phyloP scores from a whole-genome alignment of 2,888 invertebrate species.

The Hydrotaea cyrtoneurina region DNA sequence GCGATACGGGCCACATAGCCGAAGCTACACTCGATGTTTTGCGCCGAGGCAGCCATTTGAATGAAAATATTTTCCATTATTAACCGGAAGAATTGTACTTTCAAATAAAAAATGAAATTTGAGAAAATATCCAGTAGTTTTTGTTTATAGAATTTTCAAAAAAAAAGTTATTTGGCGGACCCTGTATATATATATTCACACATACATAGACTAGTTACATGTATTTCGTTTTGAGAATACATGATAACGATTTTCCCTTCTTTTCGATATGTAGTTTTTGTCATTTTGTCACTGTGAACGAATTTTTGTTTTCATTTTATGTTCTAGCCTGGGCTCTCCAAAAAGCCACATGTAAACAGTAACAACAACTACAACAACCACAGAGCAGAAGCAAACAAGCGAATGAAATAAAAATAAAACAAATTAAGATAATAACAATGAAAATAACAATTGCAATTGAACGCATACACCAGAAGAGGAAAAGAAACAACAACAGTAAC shows the following conservation, averaged over 20 bases:
- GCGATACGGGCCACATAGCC: no score
- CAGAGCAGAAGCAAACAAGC: conserved; percentile 2
- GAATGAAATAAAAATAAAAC: conserved; percentile 60
- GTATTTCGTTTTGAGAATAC: background rate
- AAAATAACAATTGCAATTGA: conserved; percentile 64
- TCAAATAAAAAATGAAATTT: no score
- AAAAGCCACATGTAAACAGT: conserved; percentile 62
- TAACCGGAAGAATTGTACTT: no score
- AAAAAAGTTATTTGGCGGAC: no score
- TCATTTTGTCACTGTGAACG: background rate
- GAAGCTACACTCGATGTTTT: no score
- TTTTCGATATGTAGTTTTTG: background rate
- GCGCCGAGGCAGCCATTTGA: no score
- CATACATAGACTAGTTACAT: background rate
- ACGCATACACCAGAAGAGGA: conserved; percentile 48
- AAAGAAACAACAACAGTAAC: background rate
- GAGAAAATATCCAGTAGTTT: no score
- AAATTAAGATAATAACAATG: conserved; percentile 67
- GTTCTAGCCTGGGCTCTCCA: conserved; percentile 45
- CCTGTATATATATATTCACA: no score
- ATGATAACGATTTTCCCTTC: conserved; percentile 37
- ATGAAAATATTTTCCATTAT: no score
- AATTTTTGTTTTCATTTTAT: conserved; percentile 28
- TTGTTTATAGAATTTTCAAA: no score
- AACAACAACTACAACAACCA: conserved; percentile 40